These are phyloP conservation scores for Macquaria australasica DNA, from an alignment of 2,113 vertebrate genomes.

Conservation along the genomic window DNA sequence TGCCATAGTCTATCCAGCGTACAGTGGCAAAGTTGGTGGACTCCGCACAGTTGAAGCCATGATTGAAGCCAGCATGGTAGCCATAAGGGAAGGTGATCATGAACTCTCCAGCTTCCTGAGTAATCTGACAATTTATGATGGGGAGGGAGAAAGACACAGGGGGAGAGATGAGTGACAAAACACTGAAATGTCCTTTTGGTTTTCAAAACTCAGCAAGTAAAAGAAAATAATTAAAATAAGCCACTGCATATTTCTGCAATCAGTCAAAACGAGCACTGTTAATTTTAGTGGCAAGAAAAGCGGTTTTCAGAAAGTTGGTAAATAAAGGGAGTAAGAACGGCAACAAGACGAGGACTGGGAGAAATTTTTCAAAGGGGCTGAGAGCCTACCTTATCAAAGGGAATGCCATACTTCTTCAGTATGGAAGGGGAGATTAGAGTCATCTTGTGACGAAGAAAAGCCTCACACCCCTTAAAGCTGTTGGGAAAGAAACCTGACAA, in stretches of 20 bases:
- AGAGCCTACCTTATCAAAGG: slow-evolving; percentile 95
- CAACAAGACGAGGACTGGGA: background rate
- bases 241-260: slow-evolving; percentile 6
- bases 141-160: background rate
- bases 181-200: background rate
- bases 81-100: slow-evolving; percentile 99
- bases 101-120: slow-evolving; percentile 97
- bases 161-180: background rate
- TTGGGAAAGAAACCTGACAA: slow-evolving; percentile 94
- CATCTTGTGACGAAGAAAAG: slow-evolving; percentile 99
- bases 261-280: slow-evolving; percentile 7
- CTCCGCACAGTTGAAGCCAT: slow-evolving; percentile 99
- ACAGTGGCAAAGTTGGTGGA: slow-evolving; percentile 98
- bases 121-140: slow-evolving; percentile 86
- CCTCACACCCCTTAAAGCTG: slow-evolving; percentile 94
- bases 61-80: slow-evolving; percentile 98
- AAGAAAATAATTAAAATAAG: background rate
- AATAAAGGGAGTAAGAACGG: slow-evolving; percentile 16
- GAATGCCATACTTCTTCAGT: slow-evolving; percentile 97
- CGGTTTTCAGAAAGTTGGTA: slow-evolving; percentile 27
- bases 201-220: background rate
- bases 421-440: slow-evolving; percentile 96
- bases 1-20: slow-evolving; percentile 99
- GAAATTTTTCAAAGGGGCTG: slow-evolving; percentile 11
- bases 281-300: slow-evolving; percentile 30